These are phyloP conservation scores for Pedicia rivosa DNA, from an alignment of 2,888 invertebrate species.

Conservation along the genomic window DNA sequence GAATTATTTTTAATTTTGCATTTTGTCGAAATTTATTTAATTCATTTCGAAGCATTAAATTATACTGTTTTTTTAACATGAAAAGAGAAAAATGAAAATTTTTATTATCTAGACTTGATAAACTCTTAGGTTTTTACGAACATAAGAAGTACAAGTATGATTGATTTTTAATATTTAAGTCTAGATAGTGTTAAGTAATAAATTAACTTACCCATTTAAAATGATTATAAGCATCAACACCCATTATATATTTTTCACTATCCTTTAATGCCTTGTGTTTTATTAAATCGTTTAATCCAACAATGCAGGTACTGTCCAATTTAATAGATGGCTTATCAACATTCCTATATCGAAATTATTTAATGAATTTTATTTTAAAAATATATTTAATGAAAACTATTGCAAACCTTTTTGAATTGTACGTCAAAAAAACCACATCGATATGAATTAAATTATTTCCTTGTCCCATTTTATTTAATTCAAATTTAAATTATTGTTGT, in stretches of 20 bases:
- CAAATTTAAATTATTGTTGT: too few relatives aligned
- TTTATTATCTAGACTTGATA: not conserved
- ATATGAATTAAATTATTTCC: constrained; percentile 1
- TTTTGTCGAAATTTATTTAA: not conserved
- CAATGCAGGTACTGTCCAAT: constrained; percentile 4
- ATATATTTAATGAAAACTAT: not conserved
- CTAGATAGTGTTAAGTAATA: not conserved
- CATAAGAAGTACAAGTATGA: too few relatives aligned
- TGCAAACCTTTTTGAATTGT: constrained; percentile 4
- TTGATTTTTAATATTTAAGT: not conserved
- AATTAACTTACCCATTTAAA: not conserved
- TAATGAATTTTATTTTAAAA: not conserved
- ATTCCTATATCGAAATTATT: constrained; percentile 1
- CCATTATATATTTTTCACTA: constrained; percentile 4
- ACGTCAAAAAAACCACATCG: constrained; percentile 7
- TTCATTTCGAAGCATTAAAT: constrained; percentile 5
- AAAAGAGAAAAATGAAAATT: too few relatives aligned
- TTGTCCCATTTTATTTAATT: constrained; percentile 5
- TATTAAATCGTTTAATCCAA: constrained; percentile 1
- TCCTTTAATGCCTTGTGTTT: constrained; percentile 4
- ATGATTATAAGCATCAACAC: constrained; percentile 1
- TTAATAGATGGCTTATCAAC: constrained; percentile 5
- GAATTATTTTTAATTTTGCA: constrained; percentile 1
- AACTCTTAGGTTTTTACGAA: too few relatives aligned
- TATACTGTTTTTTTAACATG: constrained; percentile 8